Evolutionary conservation across 1,140 invertebrate species (phyloP).

Genomic region (Proctacanthus coquilletti): DNA sequence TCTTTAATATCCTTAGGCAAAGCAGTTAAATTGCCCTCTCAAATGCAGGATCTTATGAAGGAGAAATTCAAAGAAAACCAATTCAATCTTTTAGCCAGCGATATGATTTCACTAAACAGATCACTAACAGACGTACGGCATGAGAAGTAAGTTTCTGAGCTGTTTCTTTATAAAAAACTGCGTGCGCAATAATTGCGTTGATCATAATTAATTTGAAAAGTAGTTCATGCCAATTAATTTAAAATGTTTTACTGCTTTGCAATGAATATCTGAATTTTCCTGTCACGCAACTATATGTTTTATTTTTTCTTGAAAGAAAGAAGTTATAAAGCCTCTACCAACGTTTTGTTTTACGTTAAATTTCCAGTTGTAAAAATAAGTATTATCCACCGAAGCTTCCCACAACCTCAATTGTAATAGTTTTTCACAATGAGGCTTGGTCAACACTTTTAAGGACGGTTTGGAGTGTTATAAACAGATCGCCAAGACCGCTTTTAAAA

Average conservation of each 20-base stretch:
- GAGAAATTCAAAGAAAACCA: slow-evolving; percentile 96
- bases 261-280: neutral
- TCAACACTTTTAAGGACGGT: slow-evolving; percentile 87
- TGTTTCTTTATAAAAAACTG: too few relatives aligned
- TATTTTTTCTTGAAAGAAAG: neutral
- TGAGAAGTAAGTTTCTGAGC: slow-evolving; percentile 54
- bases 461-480: slow-evolving; percentile 93
- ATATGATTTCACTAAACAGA: slow-evolving; percentile 93
- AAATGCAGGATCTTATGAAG: slow-evolving; percentile 74
- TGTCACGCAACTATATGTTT: neutral
- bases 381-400: slow-evolving; percentile 61
- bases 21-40: slow-evolving; percentile 69
- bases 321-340: neutral
- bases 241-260: slow-evolving; percentile 1
- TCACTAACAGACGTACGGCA: slow-evolving; percentile 88
- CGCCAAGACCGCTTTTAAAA: slow-evolving; percentile 67
- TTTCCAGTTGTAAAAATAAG: slow-evolving; percentile 60
- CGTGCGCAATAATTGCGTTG: too few relatives aligned
- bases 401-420: slow-evolving; percentile 85
- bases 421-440: slow-evolving; percentile 98
- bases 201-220: neutral
- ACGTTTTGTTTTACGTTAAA: slow-evolving; percentile 10
- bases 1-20: slow-evolving; percentile 33
- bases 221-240: neutral
- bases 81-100: slow-evolving; percentile 95